phyloP scores from a whole-genome alignment of 2,113 vertebrate genomes.

The Hypocryptadius cinnamomeus region DNA sequence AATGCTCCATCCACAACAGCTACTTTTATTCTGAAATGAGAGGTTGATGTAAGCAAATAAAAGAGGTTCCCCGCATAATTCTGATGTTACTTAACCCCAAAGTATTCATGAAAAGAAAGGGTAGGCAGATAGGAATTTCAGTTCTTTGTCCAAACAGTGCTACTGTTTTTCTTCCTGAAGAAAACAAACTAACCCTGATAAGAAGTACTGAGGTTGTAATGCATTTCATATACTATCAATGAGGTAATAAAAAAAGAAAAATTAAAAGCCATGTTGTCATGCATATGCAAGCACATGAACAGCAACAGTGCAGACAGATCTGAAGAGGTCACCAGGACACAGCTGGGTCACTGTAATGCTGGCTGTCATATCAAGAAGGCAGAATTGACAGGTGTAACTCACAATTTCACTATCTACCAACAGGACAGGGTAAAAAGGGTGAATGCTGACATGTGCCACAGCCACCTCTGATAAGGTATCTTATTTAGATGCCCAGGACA shows the following conservation, averaged over 20 bases:
- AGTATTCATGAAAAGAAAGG: background rate
- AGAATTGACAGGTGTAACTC: background rate
- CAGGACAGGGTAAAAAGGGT: background rate
- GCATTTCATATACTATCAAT: background rate
- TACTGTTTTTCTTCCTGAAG: background rate
- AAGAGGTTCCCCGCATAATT: background rate
- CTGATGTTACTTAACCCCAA: background rate
- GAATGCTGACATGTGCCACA: background rate
- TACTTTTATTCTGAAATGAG: background rate
- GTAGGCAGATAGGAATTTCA: background rate
- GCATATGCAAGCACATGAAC: rapidly evolving
- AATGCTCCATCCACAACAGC: background rate
- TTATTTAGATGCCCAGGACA: background rate
- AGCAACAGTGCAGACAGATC: background rate
- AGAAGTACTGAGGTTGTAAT: background rate
- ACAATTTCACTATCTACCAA: background rate
- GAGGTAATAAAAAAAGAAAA: background rate
- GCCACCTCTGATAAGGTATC: background rate
- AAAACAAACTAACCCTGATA: background rate
- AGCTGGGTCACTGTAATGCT: rapidly evolving
- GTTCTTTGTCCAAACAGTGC: background rate
- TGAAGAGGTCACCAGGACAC: rapidly evolving
- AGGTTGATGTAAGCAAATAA: background rate
- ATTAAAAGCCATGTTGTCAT: background rate
- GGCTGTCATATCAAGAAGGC: background rate